Base-by-base conservation (phyloP, 2,888 invertebrate species). In the Rhorus exstirpatorius region DNA sequence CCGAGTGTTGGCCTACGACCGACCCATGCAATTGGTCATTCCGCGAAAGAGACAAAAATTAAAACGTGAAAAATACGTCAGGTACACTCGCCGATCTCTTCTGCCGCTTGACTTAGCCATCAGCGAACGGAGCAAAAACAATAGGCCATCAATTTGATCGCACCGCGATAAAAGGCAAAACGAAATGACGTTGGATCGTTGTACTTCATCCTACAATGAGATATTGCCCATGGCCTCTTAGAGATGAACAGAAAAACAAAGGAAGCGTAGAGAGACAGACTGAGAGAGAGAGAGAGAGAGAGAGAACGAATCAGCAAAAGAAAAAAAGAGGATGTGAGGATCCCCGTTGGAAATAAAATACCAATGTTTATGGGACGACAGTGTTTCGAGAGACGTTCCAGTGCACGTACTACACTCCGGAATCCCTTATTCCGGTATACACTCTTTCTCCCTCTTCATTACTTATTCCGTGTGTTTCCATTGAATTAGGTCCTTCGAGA, bases 361-460 rank as follows among this genome's bases (percentile, higher is more conserved):
- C 84, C 87, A 83, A 88, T 89, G 87, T 89, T 89, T 88, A 88
- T 87, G 87, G 86, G 87, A 85, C 86, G 86, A 87, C 86, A 82
- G 70, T 65, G 75, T 82, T 82, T 75, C 79, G 75, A 51, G 82
- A 79, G 82, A 82, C 82, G 75, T 75, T 65, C 65, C 79, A 75
- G 74, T 72, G 76, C 78, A 78, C 83, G 72, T 81, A 79, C 81
- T 65, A 63, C 70, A 74, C 76, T 65, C 70, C 71, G 80, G 79
- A 72, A 75, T 80, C 79, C 72, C 74, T 80, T 83, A 80, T 80
- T 80, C 74, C 53, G 76, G 74, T 82, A 75, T 65, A 55, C 38
- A 26, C 49, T 49, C 77, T 46, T 79, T 81, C 78, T 78, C 79
- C 78, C 79, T 81, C 84, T 84, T 84, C 76, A 82, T 82, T 81